A percentile compares a stretch with the other conserved stretches of the same genome.
Conservation (phyloP, 2,888 invertebrate genomes). For the Ypsolopha sequella region DNA sequence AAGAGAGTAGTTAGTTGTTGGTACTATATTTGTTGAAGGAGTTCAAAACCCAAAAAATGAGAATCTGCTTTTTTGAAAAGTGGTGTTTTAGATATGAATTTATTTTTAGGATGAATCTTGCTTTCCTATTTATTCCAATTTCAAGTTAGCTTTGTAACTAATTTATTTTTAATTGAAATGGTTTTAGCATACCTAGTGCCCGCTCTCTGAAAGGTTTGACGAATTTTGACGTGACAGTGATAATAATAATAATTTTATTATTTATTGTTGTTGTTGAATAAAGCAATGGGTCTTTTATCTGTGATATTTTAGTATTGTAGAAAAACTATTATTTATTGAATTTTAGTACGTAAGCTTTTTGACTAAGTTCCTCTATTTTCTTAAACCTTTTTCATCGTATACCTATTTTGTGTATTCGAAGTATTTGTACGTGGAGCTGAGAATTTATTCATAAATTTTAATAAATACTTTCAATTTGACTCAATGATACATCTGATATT, state of each 20-base stretch:
- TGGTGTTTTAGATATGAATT: neutral
- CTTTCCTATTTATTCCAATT: constrained; percentile 4
- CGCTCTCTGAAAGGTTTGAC: constrained; percentile 37
- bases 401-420: neutral
- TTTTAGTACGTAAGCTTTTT: constrained; percentile 42
- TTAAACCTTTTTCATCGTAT: constrained; percentile 1
- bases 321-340: constrained; percentile 63
- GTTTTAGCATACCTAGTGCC: neutral
- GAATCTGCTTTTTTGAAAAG: constrained; percentile 2
- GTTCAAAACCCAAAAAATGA: constrained; percentile 15
- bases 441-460: too few relatives aligned
- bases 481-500: too few relatives aligned
- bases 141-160: neutral
- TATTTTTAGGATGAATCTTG: neutral
- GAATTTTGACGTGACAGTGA: constrained; percentile 14
- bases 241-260: constrained; percentile 19
- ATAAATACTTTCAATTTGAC: too few relatives aligned
- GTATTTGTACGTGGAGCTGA: constrained; percentile 25
- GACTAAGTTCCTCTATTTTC: constrained; percentile 42
- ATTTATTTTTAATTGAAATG: neutral
- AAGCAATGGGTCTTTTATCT: constrained; percentile 68
- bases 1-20: too few relatives aligned
- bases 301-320: constrained; percentile 68
- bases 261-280: constrained; percentile 59
- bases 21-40: neutral